Evolutionary conservation across 2,888 invertebrate genomes (phyloP).

Genomic region (Campoletis raptor): DNA sequence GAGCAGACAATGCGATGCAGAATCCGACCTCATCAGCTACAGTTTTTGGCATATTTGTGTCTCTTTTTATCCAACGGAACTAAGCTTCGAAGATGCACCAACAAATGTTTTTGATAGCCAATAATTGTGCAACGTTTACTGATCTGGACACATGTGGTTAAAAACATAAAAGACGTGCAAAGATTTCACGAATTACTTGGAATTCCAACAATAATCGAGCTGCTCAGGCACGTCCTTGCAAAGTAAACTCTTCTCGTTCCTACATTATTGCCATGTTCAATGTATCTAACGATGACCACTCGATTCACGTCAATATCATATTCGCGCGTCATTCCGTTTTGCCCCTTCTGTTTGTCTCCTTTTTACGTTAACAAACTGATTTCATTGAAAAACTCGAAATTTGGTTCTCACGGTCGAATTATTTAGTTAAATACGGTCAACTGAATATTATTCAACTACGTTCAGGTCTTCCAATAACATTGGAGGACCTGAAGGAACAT

Average conservation of each 20-base stretch:
- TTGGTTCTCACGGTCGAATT: no score
- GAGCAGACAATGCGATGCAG: not conserved
- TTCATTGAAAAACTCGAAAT: no score
- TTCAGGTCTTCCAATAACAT: no score
- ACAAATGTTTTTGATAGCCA: not conserved
- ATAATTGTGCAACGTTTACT: not conserved
- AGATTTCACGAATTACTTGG: slow-evolving; percentile 54
- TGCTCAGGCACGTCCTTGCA: slow-evolving; percentile 47
- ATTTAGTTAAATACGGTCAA: no score
- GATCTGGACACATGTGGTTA: slow-evolving; percentile 17
- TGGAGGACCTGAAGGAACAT: no score
- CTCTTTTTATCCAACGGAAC: slow-evolving; percentile 6
- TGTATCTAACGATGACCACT: slow-evolving; percentile 10
- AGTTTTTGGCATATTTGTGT: not conserved
- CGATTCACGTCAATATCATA: slow-evolving; percentile 40
- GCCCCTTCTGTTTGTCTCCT: not conserved
- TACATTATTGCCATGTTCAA: slow-evolving; percentile 58
- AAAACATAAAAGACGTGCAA: slow-evolving; percentile 41
- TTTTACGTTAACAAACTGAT: not conserved
- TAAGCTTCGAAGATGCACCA: not conserved
- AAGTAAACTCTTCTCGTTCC: slow-evolving; percentile 63
- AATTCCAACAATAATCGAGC: slow-evolving; percentile 56
- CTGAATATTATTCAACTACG: no score
- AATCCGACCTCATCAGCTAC: not conserved
- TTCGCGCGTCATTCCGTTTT: slow-evolving; percentile 45